Evolutionary conservation across 2,797 vertebrate species (phyloP), one percentile per base, ranked within the genome.

Genomic region (Catostomus latipinnis): DNA sequence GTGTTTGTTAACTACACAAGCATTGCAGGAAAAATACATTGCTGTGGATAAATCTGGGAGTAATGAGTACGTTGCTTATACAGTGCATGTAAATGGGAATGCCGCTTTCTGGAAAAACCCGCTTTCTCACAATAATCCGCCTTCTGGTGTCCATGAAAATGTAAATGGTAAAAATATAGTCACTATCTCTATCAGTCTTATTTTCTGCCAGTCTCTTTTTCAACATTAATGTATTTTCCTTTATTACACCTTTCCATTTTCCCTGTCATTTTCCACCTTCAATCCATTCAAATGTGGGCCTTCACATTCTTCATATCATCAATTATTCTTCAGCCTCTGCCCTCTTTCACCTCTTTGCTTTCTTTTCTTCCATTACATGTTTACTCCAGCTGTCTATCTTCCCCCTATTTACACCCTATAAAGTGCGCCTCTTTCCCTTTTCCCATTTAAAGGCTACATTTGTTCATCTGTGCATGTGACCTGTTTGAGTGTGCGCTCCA

Each of bases 401-500:
- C 9, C 34, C 68, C 22, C 54, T 11, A 56, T 54, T 62, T 12
- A 71, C 71, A 71, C 58, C 16, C 48, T 62, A 8, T 11, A 52
- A 11, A 62, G 49, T 60, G 12, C 11, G 9, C 18, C 3, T 34
- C 1, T 62, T 16, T 9, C 57, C 58, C n/a, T 45, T 45, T 48
- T 53, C 22, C 53, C 49, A 45, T 12, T 48, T n/a, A 63, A 78
- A 71, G 49, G 22, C 52, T 56, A 45, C 61, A 0, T 65, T 22
- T 57, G 70, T 45, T 11, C 16, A 10, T 71, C n/a, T 43, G 74
- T 68, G 76, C 52, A 65, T 57, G 87, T 63, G 68, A 98, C 98
- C 97, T 99, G 98, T 90, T 99, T 99, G 68, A 99, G 93, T 0
- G 97, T 97, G 48, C 97, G 96, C 81, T 99, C 98, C 96, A 99